phyloP scores from a whole-genome alignment of 2,113 vertebrate genomes.

The Uria lomvia region DNA sequence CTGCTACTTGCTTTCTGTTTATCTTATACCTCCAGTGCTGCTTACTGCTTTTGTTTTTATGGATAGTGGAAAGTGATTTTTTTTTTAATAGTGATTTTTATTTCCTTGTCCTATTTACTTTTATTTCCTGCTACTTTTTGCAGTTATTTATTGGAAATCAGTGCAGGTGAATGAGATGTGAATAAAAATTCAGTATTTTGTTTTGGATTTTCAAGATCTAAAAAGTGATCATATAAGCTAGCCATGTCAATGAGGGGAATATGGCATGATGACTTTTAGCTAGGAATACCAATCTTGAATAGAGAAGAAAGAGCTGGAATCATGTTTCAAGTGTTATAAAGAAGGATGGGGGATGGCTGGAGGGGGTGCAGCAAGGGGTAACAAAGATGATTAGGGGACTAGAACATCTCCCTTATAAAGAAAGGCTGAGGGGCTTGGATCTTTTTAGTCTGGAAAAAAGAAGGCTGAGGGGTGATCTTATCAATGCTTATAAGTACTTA shows the following conservation, averaged over 20 bases:
- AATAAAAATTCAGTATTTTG: not conserved
- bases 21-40: not conserved
- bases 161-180: not conserved
- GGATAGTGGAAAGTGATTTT: not conserved
- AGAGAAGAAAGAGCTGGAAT: not conserved
- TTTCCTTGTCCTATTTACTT: not conserved
- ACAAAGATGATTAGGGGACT: too few species aligned
- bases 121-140: not conserved
- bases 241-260: not conserved
- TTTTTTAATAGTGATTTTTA: not conserved
- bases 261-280: not conserved
- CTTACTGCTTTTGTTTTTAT: not conserved
- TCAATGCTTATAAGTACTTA: too few species aligned
- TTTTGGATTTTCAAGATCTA: not conserved
- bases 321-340: not conserved
- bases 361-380: too few species aligned
- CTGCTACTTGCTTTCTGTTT: not conserved
- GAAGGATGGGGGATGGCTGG: too few species aligned
- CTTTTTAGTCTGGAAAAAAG: too few species aligned
- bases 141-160: not conserved
- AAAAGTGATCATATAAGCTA: not conserved
- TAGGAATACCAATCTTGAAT: not conserved
- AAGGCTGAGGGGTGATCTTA: too few species aligned
- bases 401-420: too few species aligned
- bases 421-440: too few species aligned